Percentiles rank a stretch among this genome's conserved stretches.
Evolutionary conservation across 2,797 vertebrate genomes (phyloP).

Genomic region (Anniella stebbinsi): DNA sequence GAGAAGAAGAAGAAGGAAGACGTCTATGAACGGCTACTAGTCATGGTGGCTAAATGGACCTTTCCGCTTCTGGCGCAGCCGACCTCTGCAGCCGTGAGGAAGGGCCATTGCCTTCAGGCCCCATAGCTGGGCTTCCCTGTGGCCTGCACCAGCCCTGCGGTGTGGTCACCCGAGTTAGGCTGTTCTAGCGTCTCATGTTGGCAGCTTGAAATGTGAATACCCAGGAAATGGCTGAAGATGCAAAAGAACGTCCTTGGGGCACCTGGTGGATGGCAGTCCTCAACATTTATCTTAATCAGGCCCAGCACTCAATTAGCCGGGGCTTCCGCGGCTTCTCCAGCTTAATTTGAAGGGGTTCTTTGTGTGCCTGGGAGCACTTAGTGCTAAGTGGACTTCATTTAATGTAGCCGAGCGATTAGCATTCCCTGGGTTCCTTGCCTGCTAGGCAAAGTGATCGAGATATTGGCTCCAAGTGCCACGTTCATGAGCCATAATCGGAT

Average conservation of each 20-base stretch:
- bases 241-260: neutral
- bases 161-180: neutral
- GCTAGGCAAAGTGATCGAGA: neutral
- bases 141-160: neutral
- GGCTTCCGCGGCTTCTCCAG: neutral
- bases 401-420: neutral
- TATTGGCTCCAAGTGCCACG: neutral
- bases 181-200: neutral
- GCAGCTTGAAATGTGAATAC: neutral
- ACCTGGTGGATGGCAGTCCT: neutral
- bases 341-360: slow-evolving; percentile 13
- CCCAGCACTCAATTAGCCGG: neutral
- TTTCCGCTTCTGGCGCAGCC: too few species aligned
- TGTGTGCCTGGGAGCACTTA: slow-evolving; percentile 13
- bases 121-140: too few species aligned
- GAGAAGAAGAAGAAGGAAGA: too few species aligned
- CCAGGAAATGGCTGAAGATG: neutral
- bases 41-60: too few species aligned
- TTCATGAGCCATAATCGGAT: slow-evolving; percentile 11
- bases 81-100: too few species aligned
- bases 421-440: neutral
- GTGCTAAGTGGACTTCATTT: slow-evolving; percentile 22
- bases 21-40: too few species aligned
- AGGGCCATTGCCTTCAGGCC: too few species aligned
- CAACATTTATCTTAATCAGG: neutral